Conservation (phyloP, 2,113 vertebrate species). For the Tachysurus fulvidraco region DNA sequence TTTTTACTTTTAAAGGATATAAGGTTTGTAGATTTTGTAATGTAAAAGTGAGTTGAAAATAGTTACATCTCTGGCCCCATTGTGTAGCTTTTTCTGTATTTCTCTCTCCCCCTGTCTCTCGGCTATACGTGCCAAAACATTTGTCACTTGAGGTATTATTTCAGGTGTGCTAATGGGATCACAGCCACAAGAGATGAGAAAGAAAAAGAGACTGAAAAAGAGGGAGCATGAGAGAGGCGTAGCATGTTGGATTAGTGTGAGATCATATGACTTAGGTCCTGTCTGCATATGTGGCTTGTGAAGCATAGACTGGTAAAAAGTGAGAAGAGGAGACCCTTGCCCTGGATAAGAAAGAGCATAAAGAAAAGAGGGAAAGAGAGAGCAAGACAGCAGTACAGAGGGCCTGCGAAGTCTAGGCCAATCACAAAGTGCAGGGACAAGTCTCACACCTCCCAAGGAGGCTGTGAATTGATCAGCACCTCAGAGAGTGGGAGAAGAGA, state of each 20-base stretch:
- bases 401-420: conserved; percentile 55
- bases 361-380: conserved; percentile 22
- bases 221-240: conserved; percentile 46
- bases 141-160: conserved; percentile 74
- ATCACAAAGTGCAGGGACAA: conserved; percentile 56
- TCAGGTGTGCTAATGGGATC: conserved; percentile 79
- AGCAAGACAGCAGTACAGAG: conserved; percentile 44
- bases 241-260: conserved; percentile 47
- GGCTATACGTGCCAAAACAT: conserved; percentile 57
- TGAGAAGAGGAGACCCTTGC: conserved; percentile 39
- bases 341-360: conserved; percentile 9
- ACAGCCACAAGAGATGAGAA: conserved; percentile 61
- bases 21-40: conserved; percentile 56
- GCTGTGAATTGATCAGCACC: conserved; percentile 83
- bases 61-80: conserved; percentile 30
- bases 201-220: conserved; percentile 38
- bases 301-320: conserved; percentile 48
- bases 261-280: conserved; percentile 50
- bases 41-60: conserved; percentile 44
- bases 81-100: conserved; percentile 34
- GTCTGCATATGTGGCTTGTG: conserved; percentile 40
- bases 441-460: conserved; percentile 71
- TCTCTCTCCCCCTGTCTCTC: conserved; percentile 47
- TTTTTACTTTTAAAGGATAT: conserved; percentile 19
- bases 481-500: conserved; percentile 61